phyloP scores from a whole-genome alignment of 2,113 vertebrate genomes.

The Hydropotes inermis region DNA sequence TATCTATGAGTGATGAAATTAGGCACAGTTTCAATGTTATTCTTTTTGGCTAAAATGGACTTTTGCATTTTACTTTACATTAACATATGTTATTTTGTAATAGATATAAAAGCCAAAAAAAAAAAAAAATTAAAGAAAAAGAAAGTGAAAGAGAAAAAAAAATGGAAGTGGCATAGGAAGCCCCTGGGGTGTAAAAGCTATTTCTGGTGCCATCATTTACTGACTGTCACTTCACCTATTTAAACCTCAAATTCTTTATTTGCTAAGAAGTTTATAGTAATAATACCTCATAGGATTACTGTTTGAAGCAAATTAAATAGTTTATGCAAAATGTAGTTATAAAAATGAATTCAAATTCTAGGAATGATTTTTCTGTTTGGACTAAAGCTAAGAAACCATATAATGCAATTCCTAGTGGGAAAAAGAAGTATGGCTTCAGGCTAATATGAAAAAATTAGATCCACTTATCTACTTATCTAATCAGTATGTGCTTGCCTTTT shows the following conservation, averaged over 20 bases:
- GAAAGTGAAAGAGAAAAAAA: neutral
- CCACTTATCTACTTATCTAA: neutral
- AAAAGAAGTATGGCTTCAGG: neutral
- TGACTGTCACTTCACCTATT: neutral
- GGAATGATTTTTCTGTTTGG: neutral
- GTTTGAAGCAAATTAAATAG: neutral
- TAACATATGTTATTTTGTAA: neutral
- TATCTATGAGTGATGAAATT: neutral
- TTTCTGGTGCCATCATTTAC: neutral
- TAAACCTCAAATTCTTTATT: neutral
- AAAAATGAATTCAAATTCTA: neutral
- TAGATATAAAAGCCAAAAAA: neutral
- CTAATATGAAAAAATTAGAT: neutral
- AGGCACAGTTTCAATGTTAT: neutral
- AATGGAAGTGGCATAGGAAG: neutral
- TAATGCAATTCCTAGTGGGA: neutral
- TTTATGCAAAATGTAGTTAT: neutral
- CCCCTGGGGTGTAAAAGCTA: neutral
- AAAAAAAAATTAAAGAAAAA: neutral
- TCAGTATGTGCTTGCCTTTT: neutral
- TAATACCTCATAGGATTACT: neutral
- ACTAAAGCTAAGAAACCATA: neutral
- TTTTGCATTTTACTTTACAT: neutral
- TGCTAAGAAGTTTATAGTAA: neutral
- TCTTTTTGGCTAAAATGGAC: neutral